These are phyloP conservation scores for Microcebus tavaratra DNA, from an alignment of 2,113 vertebrate genomes.

Conservation along the genomic window DNA sequence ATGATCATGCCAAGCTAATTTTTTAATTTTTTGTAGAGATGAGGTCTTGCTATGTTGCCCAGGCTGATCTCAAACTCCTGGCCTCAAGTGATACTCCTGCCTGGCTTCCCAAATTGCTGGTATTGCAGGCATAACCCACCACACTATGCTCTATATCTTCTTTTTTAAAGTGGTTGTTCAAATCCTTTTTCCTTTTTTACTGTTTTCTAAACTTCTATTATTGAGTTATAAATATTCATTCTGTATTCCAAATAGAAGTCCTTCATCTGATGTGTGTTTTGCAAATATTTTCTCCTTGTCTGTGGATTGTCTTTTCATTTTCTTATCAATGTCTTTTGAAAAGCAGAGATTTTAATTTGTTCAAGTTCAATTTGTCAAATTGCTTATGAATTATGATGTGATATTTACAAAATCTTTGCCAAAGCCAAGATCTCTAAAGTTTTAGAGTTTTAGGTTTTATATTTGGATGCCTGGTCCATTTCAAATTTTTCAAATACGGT, in stretches of 20 bases:
- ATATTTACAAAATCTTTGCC: background rate
- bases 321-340: conserved; percentile 17
- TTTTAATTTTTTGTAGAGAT: too few relatives aligned
- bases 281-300: background rate
- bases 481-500: background rate
- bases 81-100: too few relatives aligned
- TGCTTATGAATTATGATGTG: background rate
- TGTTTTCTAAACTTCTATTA: background rate
- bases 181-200: background rate
- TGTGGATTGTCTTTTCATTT: background rate
- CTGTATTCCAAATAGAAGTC: background rate
- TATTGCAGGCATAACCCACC: too few relatives aligned
- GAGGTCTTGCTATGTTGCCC: too few relatives aligned
- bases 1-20: too few relatives aligned
- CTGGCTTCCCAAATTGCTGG: too few relatives aligned
- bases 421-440: background rate
- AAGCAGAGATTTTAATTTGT: conserved; percentile 5
- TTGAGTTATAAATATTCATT: background rate
- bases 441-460: background rate
- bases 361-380: background rate
- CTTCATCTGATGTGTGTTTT: background rate
- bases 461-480: background rate
- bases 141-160: background rate
- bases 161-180: background rate
- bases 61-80: too few relatives aligned